Percentiles rank a stretch among this genome's conserved stretches.
These are phyloP conservation scores for Eupeodes latifasciatus DNA, from an alignment of 2,888 invertebrate genomes.

Conservation along the genomic window DNA sequence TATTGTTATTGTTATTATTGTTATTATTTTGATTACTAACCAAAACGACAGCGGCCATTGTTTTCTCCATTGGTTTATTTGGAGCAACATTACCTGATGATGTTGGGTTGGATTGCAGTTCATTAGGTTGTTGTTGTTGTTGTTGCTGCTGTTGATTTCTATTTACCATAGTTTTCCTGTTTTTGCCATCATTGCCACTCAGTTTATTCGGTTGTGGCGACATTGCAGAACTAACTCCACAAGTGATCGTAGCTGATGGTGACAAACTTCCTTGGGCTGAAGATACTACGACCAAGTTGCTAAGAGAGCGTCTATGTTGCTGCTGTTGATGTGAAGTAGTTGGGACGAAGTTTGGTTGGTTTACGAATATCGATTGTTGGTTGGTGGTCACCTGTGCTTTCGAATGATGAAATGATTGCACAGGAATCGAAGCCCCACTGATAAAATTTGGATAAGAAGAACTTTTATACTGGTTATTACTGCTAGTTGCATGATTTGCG, in stretches of 20 bases:
- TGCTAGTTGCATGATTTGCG: constrained; percentile 24
- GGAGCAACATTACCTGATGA: constrained; percentile 44
- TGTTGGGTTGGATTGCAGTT: constrained; percentile 56
- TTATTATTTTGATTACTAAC: constrained; percentile 81
- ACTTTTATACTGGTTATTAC: constrained; percentile 80
- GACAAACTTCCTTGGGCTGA: constrained; percentile 81
- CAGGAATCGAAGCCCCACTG: constrained; percentile 77
- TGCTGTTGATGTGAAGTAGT: constrained; percentile 51
- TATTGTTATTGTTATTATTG: constrained; percentile 20
- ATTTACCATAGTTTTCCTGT: constrained; percentile 51
- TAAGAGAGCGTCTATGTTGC: constrained; percentile 82
- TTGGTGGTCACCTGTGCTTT: constrained; percentile 52
- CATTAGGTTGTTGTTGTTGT: constrained; percentile 50
- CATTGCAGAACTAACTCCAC: constrained; percentile 33
- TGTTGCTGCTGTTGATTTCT: constrained; percentile 47
- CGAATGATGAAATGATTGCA: constrained; percentile 78
- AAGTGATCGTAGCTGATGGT: constrained; percentile 54
- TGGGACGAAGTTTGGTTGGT: constrained; percentile 70
- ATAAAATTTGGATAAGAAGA: constrained; percentile 83
- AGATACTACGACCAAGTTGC: constrained; percentile 82
- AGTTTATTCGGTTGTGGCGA: constrained; percentile 34
- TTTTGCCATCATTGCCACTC: constrained; percentile 35
- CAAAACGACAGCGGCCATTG: constrained; percentile 82
- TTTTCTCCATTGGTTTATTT: constrained; percentile 79
- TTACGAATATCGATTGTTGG: constrained; percentile 74